Base-by-base conservation (phyloP, 2,888 invertebrate species). In the Tetragnatha montana region DNA sequence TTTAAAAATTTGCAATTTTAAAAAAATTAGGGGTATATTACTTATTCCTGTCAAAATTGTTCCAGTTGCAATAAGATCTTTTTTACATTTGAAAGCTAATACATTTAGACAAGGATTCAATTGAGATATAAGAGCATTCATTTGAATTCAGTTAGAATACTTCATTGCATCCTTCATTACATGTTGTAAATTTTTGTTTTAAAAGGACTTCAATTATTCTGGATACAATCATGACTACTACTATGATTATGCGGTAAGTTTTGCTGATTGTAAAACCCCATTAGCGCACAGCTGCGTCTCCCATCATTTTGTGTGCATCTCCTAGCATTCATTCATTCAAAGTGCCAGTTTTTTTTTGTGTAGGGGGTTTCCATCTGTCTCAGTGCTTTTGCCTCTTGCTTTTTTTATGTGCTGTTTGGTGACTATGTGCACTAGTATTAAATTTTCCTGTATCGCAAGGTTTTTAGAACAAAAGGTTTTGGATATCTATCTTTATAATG, bases 191-290 rank as follows among this genome's bases (percentile, higher is more conserved):
- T 89, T 90, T 87, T 90, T 90, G 69, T 90, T 90, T 87, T 90
- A 79, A 87, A 87, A 90, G 90, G 90, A 87, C 82, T 86, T 76
- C 83, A 78, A 73, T 90, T 83, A 90, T 79, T 80, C 90, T 87
- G 90, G 90, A 73, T 81, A 86, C 90, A 90, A 90, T 86, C 78
- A 87, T 79, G 87, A 90, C 87, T 86, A 87, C 90, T 87, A 74
- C 90, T 78, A 82, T 87, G 82, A 86, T 86, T 78, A 90, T 74
- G 69, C 78, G 90, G 90, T 90, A 90, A 90, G 90, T 90, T 60
- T 85, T 75, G 21, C 21, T 79, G 10, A 81, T 89, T 89, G 69
- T 81, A 60, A 82, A 82, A 51, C 74, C 35, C 79, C 60, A 84
- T 80, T 60, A 80, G 86, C 86, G 80, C 86, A 80, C 17, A 83